Base-by-base conservation (phyloP, 35 echinoderm and acorn worm species). In the Acanthaster planci region DNA sequence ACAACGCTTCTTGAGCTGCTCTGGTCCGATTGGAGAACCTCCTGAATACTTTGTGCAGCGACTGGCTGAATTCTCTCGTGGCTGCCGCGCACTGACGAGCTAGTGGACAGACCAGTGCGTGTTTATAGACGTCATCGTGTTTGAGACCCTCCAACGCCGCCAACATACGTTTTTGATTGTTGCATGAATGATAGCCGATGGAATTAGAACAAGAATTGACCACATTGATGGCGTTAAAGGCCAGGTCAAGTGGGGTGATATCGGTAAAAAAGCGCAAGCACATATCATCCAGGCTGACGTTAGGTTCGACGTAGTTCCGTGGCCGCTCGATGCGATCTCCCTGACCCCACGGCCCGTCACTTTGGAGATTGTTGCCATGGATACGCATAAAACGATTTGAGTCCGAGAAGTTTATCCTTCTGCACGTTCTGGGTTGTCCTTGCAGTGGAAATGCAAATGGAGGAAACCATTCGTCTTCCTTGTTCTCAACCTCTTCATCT, bases 21-120 rank as follows among this genome's bases (percentile, higher is more conserved):
- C 64, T 72, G 26, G 64, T 14, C 64, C 29, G 64, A 23, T 72
- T 72, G 8, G 64, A 72, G 64, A 72, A 72, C 64, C 64, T 72
- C 64, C 64, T 26, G 64, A 72, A 72, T 12, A 34, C 64, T 26
- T 72, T 72, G 23, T 72, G 34, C 18, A 72, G 34, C 2, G 64
- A 21, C 64, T 72, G 26, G 23, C 64, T 34, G 34, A 72, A 72
- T 34, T 72, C 64, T 12, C 64, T 19, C 26, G 64, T 72, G 18
- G 64, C 64, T 26, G 26, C 10, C 0, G 64, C 64, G n/a, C 64
- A 72, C 64, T 72, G 64, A 34, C 18, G 26, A 14, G 64, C 64
- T 1, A 72, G 64, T 21, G 64, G 64, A 4, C 64, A 72, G 23
- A 72, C 30, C 26, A 30, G 7, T 10, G 64, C 64, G 64, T 72